phyloP scores from a whole-genome alignment of 2,797 vertebrate species.

The Xiphophorus birchmanni region DNA sequence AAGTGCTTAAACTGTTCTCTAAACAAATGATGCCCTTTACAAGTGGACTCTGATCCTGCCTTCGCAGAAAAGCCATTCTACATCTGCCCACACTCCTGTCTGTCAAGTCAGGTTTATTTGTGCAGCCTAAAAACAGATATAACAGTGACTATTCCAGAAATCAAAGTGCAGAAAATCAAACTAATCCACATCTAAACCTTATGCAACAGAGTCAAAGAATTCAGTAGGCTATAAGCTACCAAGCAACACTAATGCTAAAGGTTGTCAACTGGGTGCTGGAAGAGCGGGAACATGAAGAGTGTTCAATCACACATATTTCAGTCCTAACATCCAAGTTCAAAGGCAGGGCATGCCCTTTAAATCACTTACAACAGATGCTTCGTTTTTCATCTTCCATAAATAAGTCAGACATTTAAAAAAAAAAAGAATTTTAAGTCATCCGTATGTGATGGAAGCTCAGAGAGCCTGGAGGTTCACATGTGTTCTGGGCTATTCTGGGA shows the following conservation, averaged over 20 bases:
- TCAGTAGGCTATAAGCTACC: not conserved
- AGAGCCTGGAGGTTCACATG: constrained; percentile 16
- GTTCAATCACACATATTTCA: constrained; percentile 13
- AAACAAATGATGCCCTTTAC: constrained; percentile 23
- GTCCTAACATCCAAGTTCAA: constrained; percentile 24
- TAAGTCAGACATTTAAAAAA: constrained; percentile 32
- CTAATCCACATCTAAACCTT: constrained; percentile 1
- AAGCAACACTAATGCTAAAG: not conserved
- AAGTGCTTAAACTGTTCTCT: constrained; percentile 17
- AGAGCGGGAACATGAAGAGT: not conserved
- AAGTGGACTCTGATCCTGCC: constrained; percentile 44
- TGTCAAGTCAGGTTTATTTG: constrained; percentile 42
- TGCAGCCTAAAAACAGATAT: constrained; percentile 11
- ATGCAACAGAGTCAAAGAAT: not conserved
- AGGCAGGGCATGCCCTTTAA: constrained; percentile 9
- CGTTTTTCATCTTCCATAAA: constrained; percentile 11
- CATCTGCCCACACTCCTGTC: constrained; percentile 39
- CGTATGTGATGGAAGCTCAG: constrained; percentile 21
- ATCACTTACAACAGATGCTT: constrained; percentile 1
- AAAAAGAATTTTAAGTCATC: constrained; percentile 9
- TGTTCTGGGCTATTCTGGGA: constrained; percentile 40
- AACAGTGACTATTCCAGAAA: constrained; percentile 7
- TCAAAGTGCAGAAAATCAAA: constrained; percentile 9
- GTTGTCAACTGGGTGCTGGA: not conserved
- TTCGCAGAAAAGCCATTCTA: constrained; percentile 41